Evolutionary conservation across 92 coral and sea anemone species (phyloP).

Genomic region (Palythoa caribaeorum): DNA sequence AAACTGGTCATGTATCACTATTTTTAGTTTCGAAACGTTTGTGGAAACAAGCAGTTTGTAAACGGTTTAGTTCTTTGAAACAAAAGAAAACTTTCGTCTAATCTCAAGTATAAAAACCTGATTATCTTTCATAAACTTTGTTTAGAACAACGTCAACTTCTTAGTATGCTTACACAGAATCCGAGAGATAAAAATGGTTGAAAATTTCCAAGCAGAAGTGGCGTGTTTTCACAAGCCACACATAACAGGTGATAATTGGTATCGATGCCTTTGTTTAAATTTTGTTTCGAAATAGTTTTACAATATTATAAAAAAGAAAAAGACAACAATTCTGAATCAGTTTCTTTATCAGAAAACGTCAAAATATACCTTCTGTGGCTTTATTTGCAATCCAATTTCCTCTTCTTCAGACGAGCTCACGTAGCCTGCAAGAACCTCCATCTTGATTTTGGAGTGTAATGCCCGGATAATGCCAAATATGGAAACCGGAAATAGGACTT

Average conservation of each 20-base stretch:
- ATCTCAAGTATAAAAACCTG: too few species aligned
- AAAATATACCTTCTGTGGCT: conserved; percentile 37
- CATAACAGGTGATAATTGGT: neutral
- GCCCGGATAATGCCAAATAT: conserved; percentile 75
- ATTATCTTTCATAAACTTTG: too few species aligned
- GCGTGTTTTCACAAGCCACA: neutral
- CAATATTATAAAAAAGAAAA: neutral
- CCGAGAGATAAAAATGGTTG: too few species aligned
- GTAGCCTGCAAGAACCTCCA: conserved; percentile 94
- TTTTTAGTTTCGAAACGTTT: too few species aligned
- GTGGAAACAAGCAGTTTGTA: too few species aligned
- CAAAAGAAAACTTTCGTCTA: too few species aligned
- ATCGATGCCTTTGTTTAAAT: neutral
- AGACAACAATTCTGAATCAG: neutral
- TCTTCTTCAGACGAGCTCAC: conserved; percentile 82
- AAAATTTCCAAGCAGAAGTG: too few species aligned
- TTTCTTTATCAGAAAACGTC: neutral
- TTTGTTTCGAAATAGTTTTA: neutral
- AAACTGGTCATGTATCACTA: too few species aligned
- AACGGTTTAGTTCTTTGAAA: too few species aligned
- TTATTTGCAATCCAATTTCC: conserved; percentile 43
- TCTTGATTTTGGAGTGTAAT: conserved; percentile 55
- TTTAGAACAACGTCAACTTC: too few species aligned
- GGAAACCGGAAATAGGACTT: conserved; percentile 35
- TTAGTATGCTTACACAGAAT: too few species aligned